These are phyloP conservation scores for Drosophila lini DNA, from an alignment of 1,140 invertebrate species.

Conservation along the genomic window DNA sequence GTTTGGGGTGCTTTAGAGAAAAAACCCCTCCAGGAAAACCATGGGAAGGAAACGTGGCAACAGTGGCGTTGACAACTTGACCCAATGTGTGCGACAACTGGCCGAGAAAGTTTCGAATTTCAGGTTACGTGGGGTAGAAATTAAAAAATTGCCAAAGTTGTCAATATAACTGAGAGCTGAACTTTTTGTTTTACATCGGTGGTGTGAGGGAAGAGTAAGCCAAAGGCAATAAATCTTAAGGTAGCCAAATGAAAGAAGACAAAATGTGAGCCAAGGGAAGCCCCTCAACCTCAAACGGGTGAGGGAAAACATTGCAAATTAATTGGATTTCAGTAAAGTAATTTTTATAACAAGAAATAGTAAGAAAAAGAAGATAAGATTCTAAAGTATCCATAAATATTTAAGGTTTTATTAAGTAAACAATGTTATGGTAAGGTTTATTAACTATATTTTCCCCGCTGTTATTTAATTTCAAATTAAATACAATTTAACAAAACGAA, in stretches of 20 bases:
- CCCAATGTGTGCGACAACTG: conserved; percentile 71
- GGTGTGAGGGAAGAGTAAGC: neutral
- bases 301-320: neutral
- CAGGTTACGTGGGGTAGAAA: conserved; percentile 37
- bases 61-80: conserved; percentile 76
- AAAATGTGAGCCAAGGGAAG: neutral
- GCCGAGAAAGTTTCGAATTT: conserved; percentile 58
- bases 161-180: conserved; percentile 47
- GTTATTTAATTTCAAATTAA: neutral
- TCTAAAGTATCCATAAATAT: neutral
- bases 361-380: neutral
- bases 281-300: conserved; percentile 3
- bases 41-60: conserved; percentile 53
- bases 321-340: conserved; percentile 5
- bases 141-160: conserved; percentile 57
- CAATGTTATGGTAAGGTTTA: too few relatives aligned
- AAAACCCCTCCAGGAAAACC: neutral
- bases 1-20: conserved; percentile 27
- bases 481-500: neutral
- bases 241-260: conserved; percentile 1
- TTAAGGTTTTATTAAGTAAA: neutral
- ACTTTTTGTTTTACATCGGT: conserved; percentile 1
- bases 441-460: neutral
- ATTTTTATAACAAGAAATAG: neutral
- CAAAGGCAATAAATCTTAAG: conserved; percentile 34